These are phyloP conservation scores for Marronus borbonicus DNA, from an alignment of 2,888 invertebrate genomes.

Conservation along the genomic window DNA sequence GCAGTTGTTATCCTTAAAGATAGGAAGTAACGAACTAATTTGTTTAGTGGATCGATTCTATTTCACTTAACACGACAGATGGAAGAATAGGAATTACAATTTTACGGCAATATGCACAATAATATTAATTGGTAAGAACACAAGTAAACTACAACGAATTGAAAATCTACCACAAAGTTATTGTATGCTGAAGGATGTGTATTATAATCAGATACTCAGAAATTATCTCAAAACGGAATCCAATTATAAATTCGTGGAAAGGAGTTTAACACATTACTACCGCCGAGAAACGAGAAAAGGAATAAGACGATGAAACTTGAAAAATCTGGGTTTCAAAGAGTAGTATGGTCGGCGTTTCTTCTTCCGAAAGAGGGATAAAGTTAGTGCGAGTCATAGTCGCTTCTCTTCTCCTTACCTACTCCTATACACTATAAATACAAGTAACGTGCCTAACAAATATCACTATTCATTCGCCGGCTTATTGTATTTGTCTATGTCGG, in stretches of 20 bases:
- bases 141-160: background rate
- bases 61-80: too few species aligned
- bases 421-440: conserved; percentile 53
- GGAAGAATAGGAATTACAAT: too few species aligned
- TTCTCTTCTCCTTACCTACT: conserved; percentile 13
- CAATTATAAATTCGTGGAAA: conserved; percentile 48
- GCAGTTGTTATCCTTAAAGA: too few species aligned
- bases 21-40: too few species aligned
- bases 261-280: conserved; percentile 39
- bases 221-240: conserved; percentile 39
- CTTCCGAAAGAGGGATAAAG: conserved; percentile 47
- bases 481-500: conserved; percentile 63
- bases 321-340: conserved; percentile 43
- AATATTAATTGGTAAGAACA: background rate
- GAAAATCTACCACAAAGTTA: background rate
- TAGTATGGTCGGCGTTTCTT: conserved; percentile 22
- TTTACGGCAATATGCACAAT: too few species aligned
- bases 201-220: conserved; percentile 38
- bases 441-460: conserved; percentile 61
- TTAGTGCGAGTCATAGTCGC: conserved; percentile 45
- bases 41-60: too few species aligned
- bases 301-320: conserved; percentile 40
- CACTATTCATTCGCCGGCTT: conserved; percentile 62
- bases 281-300: conserved; percentile 38
- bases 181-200: background rate